Conservation (phyloP, 2,113 vertebrate species). For the Microtus oregoni region DNA sequence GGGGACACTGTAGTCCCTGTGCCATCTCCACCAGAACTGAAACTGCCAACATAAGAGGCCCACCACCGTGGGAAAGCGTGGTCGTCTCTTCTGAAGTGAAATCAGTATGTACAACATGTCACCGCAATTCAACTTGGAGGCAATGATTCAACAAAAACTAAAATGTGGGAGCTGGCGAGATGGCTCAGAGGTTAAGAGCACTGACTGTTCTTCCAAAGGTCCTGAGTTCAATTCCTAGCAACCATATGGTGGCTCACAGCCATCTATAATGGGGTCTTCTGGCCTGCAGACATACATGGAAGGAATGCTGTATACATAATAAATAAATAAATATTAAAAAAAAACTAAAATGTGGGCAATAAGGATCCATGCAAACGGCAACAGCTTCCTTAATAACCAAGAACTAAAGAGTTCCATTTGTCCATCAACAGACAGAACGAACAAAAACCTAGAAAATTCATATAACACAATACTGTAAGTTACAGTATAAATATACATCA, state of each 20-base stretch:
- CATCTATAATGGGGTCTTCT: too few relatives aligned
- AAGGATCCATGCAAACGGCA: too few relatives aligned
- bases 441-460: background rate
- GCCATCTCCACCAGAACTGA: background rate
- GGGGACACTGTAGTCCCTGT: background rate
- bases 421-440: background rate
- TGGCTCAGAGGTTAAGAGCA: too few relatives aligned
- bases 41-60: background rate
- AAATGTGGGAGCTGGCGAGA: background rate
- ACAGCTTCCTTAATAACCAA: too few relatives aligned
- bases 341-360: too few relatives aligned
- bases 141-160: constrained; percentile 15
- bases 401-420: background rate
- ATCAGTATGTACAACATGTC: constrained; percentile 6
- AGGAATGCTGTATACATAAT: too few relatives aligned
- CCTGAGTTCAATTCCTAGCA: too few relatives aligned
- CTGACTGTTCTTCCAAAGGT: too few relatives aligned
- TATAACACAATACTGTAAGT: background rate
- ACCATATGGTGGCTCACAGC: too few relatives aligned
- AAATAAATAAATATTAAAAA: too few relatives aligned
- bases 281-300: too few relatives aligned
- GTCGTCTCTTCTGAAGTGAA: background rate
- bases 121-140: background rate
- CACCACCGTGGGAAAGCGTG: background rate
- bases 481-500: background rate